Conservation (phyloP, 2,797 vertebrate species). For the Menidia menidia region DNA sequence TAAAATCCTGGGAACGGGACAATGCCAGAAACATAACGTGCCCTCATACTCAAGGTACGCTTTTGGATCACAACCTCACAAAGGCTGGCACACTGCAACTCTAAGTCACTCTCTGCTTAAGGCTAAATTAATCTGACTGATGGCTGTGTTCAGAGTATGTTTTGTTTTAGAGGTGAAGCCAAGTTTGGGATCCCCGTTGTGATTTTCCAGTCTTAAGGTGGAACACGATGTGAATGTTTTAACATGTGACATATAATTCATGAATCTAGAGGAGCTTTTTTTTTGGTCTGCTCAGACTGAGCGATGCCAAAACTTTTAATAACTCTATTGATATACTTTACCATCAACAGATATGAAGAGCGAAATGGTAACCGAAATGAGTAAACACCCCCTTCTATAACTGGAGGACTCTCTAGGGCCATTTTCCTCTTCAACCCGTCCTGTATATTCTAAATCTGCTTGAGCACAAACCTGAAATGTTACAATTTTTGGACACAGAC, state of each 20-base stretch:
- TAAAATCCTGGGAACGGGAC: neutral
- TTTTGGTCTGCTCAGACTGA: neutral
- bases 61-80: slow-evolving; percentile 29
- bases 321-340: neutral
- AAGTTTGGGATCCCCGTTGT: neutral
- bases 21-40: slow-evolving; percentile 7
- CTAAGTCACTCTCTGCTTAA: slow-evolving; percentile 14
- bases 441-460: neutral
- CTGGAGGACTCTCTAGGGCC: neutral
- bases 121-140: slow-evolving; percentile 10
- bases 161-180: slow-evolving; percentile 2
- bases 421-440: neutral
- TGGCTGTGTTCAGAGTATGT: neutral
- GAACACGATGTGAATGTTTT: neutral
- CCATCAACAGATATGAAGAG: neutral
- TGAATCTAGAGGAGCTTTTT: too few relatives aligned
- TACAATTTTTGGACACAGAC: neutral
- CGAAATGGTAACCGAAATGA: neutral
- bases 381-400: neutral
- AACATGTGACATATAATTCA: neutral
- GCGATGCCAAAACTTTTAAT: neutral
- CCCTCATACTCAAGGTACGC: slow-evolving; percentile 13
- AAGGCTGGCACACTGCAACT: slow-evolving; percentile 18
- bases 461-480: slow-evolving; percentile 3
- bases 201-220: too few relatives aligned